phyloP scores from a whole-genome alignment of 2,113 vertebrate species.

The Scalopus aquaticus region DNA sequence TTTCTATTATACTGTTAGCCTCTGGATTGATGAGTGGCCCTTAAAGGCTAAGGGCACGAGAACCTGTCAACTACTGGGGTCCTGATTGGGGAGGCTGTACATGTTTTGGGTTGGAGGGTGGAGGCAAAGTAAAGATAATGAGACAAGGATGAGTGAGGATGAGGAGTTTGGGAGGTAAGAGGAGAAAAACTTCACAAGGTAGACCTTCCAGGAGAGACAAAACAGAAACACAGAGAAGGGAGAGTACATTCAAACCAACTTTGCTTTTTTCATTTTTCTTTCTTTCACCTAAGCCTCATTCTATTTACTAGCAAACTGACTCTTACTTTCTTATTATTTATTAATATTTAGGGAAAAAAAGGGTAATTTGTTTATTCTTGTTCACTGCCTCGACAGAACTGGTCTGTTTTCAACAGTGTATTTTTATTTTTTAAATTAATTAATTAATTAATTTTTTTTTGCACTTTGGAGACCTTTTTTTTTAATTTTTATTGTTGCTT shows the following conservation, averaged over 20 bases:
- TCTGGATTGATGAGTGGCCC: not conserved
- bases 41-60: not conserved
- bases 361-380: not conserved
- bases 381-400: not conserved
- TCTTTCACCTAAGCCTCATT: not conserved
- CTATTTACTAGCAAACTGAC: not conserved
- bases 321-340: not conserved
- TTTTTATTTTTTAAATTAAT: no score
- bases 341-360: not conserved
- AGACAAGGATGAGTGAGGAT: not conserved
- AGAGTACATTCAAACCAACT: not conserved
- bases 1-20: not conserved
- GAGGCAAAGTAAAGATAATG: not conserved
- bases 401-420: not conserved
- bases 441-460: no score
- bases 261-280: slow-evolving; percentile 1
- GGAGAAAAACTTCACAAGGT: not conserved
- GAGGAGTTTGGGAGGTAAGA: not conserved
- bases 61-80: not conserved
- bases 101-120: not conserved
- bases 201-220: not conserved
- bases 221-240: not conserved
- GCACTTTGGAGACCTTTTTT: no score
- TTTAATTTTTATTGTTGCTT: no score
- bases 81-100: not conserved